Evolutionary conservation across 2,113 vertebrate species (phyloP), one percentile per base, ranked within the genome.

Genomic region (Petrocephalus microphthalmus): DNA sequence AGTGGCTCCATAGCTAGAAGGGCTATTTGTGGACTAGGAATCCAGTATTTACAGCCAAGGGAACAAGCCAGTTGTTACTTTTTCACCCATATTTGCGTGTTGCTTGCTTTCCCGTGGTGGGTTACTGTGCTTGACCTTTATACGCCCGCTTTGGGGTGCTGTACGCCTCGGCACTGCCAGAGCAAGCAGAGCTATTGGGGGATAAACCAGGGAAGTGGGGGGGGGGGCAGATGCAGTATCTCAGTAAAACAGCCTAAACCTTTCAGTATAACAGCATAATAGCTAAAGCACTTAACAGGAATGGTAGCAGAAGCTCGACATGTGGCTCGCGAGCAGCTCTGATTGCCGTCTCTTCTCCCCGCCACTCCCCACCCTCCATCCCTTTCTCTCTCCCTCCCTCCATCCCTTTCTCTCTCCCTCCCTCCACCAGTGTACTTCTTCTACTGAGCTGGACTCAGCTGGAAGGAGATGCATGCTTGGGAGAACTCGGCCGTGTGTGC

Each of bases 351-450:
- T 42, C 42, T 42, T 42, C 42, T 42, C 42, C 3, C 42, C 3
- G 42, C 42, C 42, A 3, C 3, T 42, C 42, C 42, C 42, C 42
- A 42, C 3, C 42, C 42, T 42, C 57, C 60, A 57, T 22, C 22
- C 42, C 3, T 87, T 3, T 88, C 49, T 85, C 52, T 0, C 0
- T 3, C 78, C 90, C 74, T 86, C 57, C n/a, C 90, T 84, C 57
- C 60, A 57, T 22, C 22, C 29, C 3, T 87, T 2, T 88, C 49
- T 85, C 52, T 0, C 0, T 3, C 78, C 90, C 74, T 86, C 57
- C n/a, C 90, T 84, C 37, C 74, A 45, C 22, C 90, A 96, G 95
- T 95, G 93, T 95, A 96, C 89, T 95, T 96, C 93, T 96, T 94
- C 93, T 92, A 95, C 91, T 95, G 94, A 95, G 86, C 90, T 89